Percentiles rank a stretch among this genome's conserved stretches.
Evolutionary conservation across 2,113 vertebrate species (phyloP).

Genomic region (Lagenorhynchus albirostris): DNA sequence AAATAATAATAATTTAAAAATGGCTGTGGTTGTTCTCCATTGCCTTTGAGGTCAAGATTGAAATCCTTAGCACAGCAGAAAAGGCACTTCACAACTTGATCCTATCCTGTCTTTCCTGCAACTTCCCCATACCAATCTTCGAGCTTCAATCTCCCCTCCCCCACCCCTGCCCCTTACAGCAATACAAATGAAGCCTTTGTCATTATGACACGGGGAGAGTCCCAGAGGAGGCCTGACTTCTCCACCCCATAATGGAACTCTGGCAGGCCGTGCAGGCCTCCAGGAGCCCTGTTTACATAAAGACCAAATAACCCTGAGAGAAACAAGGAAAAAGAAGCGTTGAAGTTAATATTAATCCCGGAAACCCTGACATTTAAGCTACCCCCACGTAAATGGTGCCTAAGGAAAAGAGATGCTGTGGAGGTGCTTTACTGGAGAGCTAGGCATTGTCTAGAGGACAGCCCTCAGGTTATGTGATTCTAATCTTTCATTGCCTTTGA

Average conservation of each 20-base stretch:
- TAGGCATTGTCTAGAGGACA: neutral
- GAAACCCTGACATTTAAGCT: neutral
- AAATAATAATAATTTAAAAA: neutral
- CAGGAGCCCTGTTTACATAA: neutral
- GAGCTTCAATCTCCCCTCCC: too few relatives aligned
- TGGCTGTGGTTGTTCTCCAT: neutral
- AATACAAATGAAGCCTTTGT: neutral
- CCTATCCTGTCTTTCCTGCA: neutral
- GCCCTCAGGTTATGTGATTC: neutral
- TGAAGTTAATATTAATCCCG: neutral
- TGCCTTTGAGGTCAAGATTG: neutral
- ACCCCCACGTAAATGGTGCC: too few relatives aligned
- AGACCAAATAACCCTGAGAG: neutral
- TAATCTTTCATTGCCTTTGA: neutral
- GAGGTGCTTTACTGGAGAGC: neutral
- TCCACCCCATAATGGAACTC: fast-evolving
- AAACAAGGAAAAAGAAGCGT: neutral
- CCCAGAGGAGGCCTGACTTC: neutral
- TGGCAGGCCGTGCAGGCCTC: neutral
- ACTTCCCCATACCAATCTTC: neutral
- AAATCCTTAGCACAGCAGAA: neutral
- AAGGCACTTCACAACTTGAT: neutral
- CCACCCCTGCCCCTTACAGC: neutral
- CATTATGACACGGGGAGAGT: fast-evolving
- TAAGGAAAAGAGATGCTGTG: neutral